phyloP scores from a whole-genome alignment of 2,113 vertebrate genomes.

The Tetraodon nigroviridis region DNA sequence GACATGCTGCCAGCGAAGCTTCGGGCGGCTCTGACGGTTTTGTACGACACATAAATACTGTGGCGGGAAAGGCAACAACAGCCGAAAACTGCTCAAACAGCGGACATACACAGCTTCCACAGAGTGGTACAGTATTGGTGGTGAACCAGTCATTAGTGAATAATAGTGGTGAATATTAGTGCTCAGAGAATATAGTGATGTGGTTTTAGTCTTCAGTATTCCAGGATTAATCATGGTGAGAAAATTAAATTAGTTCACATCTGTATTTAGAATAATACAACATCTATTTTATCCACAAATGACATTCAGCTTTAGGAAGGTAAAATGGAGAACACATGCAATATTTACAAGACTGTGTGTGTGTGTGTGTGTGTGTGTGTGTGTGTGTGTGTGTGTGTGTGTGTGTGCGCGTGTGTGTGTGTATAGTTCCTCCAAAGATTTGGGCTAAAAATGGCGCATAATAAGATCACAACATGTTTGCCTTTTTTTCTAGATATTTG shows the following conservation, averaged over 20 bases:
- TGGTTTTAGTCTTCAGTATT: conserved; percentile 36
- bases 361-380: conserved; percentile 24
- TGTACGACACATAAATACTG: conserved; percentile 55
- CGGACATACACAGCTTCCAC: conserved; percentile 2
- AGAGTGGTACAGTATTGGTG: too few species aligned
- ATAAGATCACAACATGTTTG: conserved; percentile 12
- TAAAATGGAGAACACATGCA: conserved; percentile 67
- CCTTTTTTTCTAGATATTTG: conserved; percentile 4
- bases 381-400: conserved; percentile 25
- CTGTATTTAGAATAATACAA: conserved; percentile 56
- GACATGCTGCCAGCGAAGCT: conserved; percentile 48
- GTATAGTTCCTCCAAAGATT: conserved; percentile 24
- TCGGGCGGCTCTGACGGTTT: conserved; percentile 39
- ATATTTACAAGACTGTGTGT: conserved; percentile 67
- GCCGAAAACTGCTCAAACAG: conserved; percentile 24
- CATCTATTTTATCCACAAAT: conserved; percentile 54
- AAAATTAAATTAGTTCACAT: conserved; percentile 43
- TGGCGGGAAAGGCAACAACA: conserved; percentile 39
- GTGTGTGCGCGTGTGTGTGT: conserved; percentile 14
- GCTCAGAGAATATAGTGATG: conserved; percentile 36
- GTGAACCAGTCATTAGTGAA: conserved; percentile 50
- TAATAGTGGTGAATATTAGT: conserved; percentile 41
- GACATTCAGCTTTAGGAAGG: conserved; percentile 61
- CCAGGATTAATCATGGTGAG: conserved; percentile 44
- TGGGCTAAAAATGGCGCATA: conserved; percentile 24